phyloP scores from a whole-genome alignment of 2,797 vertebrate genomes.

The Brachyrhaphis roseni region DNA sequence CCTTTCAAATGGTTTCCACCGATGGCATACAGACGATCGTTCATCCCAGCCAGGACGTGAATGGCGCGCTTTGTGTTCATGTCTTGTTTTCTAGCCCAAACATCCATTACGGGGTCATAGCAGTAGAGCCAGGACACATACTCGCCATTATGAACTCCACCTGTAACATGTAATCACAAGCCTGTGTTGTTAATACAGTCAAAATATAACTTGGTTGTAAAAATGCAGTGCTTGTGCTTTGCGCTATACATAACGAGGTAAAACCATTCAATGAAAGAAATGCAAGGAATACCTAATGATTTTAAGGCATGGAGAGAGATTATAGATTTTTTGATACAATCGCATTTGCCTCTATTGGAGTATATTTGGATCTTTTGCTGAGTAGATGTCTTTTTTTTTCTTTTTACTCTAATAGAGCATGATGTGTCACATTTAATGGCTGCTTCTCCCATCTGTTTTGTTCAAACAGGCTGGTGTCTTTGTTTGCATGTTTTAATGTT shows the following conservation, averaged over 20 bases:
- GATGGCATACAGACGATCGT: constrained; percentile 97
- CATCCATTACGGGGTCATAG: constrained; percentile 97
- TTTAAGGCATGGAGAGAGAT: background rate
- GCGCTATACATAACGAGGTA: background rate
- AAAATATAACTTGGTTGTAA: constrained; percentile 2
- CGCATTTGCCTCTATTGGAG: background rate
- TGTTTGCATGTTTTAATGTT: constrained; percentile 25
- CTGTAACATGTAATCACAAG: constrained; percentile 73
- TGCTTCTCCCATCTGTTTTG: constrained; percentile 11
- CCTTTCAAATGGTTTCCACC: constrained; percentile 99
- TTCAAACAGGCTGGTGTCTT: constrained; percentile 25
- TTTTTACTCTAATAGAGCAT: background rate
- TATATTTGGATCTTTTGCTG: background rate
- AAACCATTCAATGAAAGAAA: background rate
- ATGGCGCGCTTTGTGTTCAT: constrained; percentile 99
- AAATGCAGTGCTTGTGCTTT: background rate
- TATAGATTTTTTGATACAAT: background rate
- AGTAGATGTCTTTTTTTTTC: background rate
- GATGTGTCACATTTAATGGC: constrained; percentile 18
- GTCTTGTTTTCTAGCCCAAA: constrained; percentile 98
- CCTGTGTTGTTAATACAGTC: constrained; percentile 4
- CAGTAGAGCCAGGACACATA: constrained; percentile 99
- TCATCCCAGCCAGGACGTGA: constrained; percentile 97
- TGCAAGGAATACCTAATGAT: background rate
- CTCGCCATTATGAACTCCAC: constrained; percentile 98